Base-by-base conservation (phyloP, 2,113 vertebrate genomes). In the Notothenia coriiceps region DNA sequence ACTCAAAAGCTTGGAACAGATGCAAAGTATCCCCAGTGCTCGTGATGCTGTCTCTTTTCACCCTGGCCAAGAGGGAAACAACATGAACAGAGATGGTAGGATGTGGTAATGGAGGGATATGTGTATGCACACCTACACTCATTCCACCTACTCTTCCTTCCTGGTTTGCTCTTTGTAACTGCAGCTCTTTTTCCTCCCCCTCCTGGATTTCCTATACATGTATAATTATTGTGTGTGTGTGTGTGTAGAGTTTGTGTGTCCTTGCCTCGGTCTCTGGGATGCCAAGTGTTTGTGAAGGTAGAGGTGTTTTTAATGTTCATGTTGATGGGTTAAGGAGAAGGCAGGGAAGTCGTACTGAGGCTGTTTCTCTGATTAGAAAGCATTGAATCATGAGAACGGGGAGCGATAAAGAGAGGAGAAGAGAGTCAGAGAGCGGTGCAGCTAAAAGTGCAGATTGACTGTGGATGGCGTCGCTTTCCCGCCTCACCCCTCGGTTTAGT, bases 61-160 rank as follows among this genome's bases (percentile, higher is more conserved):
- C 46, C 20, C 43, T 69, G 76, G 83, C 86, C 63, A 84, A 78
- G 72, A 80, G 66, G 57, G 64, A 51, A 61, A 50, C 79, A 70
- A 77, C 6, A 49, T 79, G 76, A 25, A 2, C 25, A 25, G 25
- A 61, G 68, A 61, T 76, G 54, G 44, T 76, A 72, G 51, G 79
- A 68, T 80, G 82, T 62, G 49, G 51, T 64, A n/a, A 86, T 88
- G 86, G 83, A 90, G 73, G 55, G 20, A 83, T 74, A 63, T 81
- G 86, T 89, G 69, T 80, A 69, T 85, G 84, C 70, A 89, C 88
- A 87, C 90, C 90, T 90, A 88, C 91, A 85, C 70, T 80, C 60
- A 59, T 84, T 89, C 83, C 89, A 55, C 91, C 88, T 74, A 90
- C 90, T 82, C 79, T 29, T 72, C 65, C 71, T 74, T 85, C 47